Evolutionary conservation across 2,113 vertebrate genomes (phyloP).

Genomic region (Artemisiospiza belli): DNA sequence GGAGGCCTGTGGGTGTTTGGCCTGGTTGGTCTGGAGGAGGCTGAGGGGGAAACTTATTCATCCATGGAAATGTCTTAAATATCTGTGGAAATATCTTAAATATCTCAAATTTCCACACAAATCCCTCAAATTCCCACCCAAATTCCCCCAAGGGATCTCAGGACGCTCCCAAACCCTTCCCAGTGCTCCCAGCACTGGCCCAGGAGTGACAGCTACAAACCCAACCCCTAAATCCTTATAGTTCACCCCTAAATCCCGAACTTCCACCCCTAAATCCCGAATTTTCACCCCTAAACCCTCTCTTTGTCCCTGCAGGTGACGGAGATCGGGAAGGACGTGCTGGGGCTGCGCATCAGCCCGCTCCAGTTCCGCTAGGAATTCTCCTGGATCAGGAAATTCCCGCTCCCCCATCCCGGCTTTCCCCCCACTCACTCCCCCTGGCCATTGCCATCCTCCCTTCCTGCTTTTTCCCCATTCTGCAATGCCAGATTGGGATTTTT

Average conservation of each 20-base stretch:
- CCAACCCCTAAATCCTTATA: background rate
- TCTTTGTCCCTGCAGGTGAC: constrained; percentile 80
- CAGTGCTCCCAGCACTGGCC: background rate
- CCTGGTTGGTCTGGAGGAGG: no score
- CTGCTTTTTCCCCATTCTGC: background rate
- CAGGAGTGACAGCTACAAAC: background rate
- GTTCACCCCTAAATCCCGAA: background rate
- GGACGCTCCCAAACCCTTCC: fast-evolving
- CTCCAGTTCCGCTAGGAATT: constrained; percentile 90
- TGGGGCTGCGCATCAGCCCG: constrained; percentile 93
- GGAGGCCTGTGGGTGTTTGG: no score
- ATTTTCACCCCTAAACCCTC: background rate
- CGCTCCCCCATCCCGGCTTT: background rate
- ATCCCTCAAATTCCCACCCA: background rate
- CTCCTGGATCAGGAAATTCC: background rate
- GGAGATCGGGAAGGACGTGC: constrained; percentile 93
- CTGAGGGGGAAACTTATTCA: no score
- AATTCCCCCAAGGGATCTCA: background rate
- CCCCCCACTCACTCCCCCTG: fast-evolving
- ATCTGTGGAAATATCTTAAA: no score
- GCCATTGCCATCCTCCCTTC: background rate
- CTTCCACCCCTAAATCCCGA: background rate
- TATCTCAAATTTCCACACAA: background rate
- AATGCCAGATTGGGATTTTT: background rate
- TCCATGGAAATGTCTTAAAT: fast-evolving